Evolutionary conservation across 53 echinoderm and acorn worm genomes (phyloP).

Genomic region (Echinarachnius parma): DNA sequence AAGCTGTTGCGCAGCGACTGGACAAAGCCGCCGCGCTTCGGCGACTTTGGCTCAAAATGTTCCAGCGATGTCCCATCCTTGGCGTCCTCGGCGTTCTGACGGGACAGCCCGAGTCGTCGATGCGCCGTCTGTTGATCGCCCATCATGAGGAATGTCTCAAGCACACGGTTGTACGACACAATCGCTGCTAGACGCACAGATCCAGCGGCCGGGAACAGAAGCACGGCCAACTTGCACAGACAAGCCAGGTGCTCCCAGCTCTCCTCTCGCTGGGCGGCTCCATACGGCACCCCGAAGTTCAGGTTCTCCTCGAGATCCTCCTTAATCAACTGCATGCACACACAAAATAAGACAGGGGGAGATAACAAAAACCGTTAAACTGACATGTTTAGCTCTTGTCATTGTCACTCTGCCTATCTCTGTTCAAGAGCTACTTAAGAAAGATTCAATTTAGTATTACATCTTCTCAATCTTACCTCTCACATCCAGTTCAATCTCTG

Average conservation of each 20-base stretch:
- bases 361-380: too few species aligned
- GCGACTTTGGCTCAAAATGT: constrained; percentile 31
- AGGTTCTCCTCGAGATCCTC: constrained; percentile 37
- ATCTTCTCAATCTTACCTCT: too few species aligned
- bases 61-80: constrained; percentile 36
- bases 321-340: constrained; percentile 34
- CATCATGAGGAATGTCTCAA: constrained; percentile 46
- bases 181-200: constrained; percentile 40
- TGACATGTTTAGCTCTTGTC: too few species aligned
- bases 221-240: constrained; percentile 37
- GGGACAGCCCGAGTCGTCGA: constrained; percentile 27
- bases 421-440: too few species aligned
- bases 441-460: too few species aligned
- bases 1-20: constrained; percentile 40
- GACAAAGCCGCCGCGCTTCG: constrained; percentile 42
- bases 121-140: constrained; percentile 43
- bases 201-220: constrained; percentile 35
- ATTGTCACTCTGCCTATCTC: too few species aligned
- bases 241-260: constrained; percentile 44
- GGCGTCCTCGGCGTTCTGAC: constrained; percentile 40
- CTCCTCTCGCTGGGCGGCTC: constrained; percentile 24
- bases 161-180: constrained; percentile 28
- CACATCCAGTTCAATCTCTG: too few species aligned
- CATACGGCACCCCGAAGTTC: constrained; percentile 23
- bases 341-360: too few species aligned